phyloP scores from a whole-genome alignment of 64 coral and sea anemone genomes.

The Montipora foliosa region DNA sequence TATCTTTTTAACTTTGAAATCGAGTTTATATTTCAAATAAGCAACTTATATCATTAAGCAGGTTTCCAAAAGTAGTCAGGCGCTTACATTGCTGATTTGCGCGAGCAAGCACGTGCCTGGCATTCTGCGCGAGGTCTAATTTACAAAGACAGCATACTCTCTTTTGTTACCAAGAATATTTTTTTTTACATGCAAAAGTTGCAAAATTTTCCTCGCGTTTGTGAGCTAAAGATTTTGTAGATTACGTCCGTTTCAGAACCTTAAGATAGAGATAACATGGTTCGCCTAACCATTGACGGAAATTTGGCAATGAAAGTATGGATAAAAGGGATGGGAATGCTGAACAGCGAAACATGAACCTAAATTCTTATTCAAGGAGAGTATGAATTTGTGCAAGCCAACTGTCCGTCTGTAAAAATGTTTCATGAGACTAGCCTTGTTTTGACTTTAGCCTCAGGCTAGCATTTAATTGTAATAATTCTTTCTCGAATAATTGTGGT shows the following conservation, averaged over 20 bases:
- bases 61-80: no score
- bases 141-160: no score
- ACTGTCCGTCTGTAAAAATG: neutral
- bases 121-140: neutral
- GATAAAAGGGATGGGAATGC: neutral
- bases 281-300: conserved; percentile 20
- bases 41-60: no score
- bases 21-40: no score
- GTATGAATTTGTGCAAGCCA: neutral
- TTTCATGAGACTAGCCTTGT: neutral
- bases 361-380: no score
- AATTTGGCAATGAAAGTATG: neutral
- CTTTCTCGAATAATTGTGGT: conserved; percentile 42
- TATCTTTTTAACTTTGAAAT: neutral
- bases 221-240: neutral
- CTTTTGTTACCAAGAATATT: neutral
- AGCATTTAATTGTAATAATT: conserved; percentile 24
- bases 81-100: no score
- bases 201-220: neutral
- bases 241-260: conserved; percentile 28
- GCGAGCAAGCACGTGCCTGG: neutral
- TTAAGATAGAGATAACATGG: neutral
- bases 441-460: neutral
- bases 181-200: neutral
- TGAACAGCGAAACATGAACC: neutral